These are phyloP conservation scores for Acleris laterana DNA, from an alignment of 2,888 invertebrate species.

Conservation along the genomic window DNA sequence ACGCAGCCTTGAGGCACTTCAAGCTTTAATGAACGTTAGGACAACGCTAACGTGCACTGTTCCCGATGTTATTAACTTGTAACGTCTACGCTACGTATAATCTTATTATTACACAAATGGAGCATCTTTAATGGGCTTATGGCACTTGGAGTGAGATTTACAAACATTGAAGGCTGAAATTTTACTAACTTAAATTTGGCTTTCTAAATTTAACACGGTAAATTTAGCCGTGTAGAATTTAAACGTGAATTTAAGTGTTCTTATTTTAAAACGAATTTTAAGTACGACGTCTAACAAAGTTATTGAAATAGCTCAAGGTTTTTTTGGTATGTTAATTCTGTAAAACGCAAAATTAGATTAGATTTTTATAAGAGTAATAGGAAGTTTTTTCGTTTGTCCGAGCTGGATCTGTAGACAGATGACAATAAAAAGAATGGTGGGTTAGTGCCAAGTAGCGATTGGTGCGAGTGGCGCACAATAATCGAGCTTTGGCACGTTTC, in stretches of 20 bases:
- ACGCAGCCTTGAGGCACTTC: slow-evolving; percentile 65
- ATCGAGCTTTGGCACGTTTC: slow-evolving; percentile 52
- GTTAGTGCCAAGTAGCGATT: slow-evolving; percentile 52
- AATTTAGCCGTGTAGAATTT: neutral
- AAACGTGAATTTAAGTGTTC: neutral
- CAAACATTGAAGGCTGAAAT: slow-evolving; percentile 7
- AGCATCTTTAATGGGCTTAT: slow-evolving; percentile 24
- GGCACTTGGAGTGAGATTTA: slow-evolving; percentile 10
- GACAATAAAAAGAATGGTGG: slow-evolving; percentile 43
- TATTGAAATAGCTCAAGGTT: slow-evolving; percentile 6
- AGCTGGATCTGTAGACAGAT: slow-evolving; percentile 44
- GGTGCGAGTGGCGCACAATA: slow-evolving; percentile 49
- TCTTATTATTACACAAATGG: slow-evolving; percentile 28
- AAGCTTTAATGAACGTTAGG: slow-evolving; percentile 54
- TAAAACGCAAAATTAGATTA: slow-evolving; percentile 8
- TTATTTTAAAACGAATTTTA: slow-evolving; percentile 3
- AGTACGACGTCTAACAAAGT: neutral
- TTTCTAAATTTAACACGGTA: neutral
- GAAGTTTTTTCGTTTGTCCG: slow-evolving; percentile 41
- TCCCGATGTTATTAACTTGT: slow-evolving; percentile 40
- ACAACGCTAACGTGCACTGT: slow-evolving; percentile 47
- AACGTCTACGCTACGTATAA: slow-evolving; percentile 34
- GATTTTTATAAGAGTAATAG: slow-evolving; percentile 37
- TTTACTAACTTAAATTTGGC: slow-evolving; percentile 1
- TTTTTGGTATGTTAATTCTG: neutral